Evolutionary conservation across 2,113 vertebrate genomes (phyloP).

Genomic region (Barbus barbus): DNA sequence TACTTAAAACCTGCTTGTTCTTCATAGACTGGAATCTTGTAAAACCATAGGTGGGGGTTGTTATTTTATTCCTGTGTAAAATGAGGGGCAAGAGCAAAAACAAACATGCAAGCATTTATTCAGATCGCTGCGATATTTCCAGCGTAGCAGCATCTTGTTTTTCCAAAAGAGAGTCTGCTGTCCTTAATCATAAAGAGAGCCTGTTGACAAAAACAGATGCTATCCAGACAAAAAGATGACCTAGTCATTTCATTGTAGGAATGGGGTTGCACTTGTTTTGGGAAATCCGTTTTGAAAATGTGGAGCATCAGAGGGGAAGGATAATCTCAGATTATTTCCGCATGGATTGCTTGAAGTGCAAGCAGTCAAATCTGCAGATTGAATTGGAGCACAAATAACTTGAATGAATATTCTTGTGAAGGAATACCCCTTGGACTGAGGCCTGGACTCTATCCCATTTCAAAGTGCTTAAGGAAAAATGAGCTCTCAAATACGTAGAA

Average conservation of each 20-base stretch:
- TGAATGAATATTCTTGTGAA: conserved; percentile 41
- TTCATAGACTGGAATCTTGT: conserved; percentile 42
- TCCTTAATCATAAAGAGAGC: conserved; percentile 62
- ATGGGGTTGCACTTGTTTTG: conserved; percentile 60
- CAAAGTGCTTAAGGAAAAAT: conserved; percentile 24
- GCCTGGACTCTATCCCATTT: conserved; percentile 19
- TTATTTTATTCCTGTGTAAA: conserved; percentile 54
- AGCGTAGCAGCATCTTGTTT: neutral
- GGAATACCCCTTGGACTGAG: conserved; percentile 28
- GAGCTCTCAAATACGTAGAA: conserved; percentile 7
- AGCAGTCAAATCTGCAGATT: conserved; percentile 65
- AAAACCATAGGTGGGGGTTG: conserved; percentile 54
- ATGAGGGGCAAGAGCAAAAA: conserved; percentile 52
- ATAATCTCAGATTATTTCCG: conserved; percentile 73
- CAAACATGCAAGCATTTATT: conserved; percentile 21
- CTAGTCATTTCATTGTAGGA: conserved; percentile 34
- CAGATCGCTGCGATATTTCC: neutral
- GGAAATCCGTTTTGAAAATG: conserved; percentile 68
- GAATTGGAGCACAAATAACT: conserved; percentile 62
- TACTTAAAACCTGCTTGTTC: conserved; percentile 26
- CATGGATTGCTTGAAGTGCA: conserved; percentile 66
- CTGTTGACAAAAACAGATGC: conserved; percentile 23
- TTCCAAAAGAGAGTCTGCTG: conserved; percentile 35
- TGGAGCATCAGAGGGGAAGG: conserved; percentile 55
- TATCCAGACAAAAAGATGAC: conserved; percentile 31